Conservation (phyloP, 2,888 invertebrate genomes). For the Chloroclystis v-ata region DNA sequence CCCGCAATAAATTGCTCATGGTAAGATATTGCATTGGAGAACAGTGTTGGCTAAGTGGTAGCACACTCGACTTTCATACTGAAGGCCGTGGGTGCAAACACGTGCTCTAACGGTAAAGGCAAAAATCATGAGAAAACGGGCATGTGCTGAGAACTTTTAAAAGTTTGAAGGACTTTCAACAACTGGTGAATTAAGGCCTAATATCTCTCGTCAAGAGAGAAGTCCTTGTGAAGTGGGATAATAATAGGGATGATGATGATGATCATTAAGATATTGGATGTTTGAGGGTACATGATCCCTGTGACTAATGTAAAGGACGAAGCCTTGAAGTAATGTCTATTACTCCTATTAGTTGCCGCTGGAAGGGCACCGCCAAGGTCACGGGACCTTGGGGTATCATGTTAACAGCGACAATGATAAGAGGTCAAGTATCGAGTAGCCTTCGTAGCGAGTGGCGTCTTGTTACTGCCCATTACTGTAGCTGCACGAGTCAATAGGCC, state of each 20-base stretch:
- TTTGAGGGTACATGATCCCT: constrained; percentile 34
- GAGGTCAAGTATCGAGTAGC: constrained; percentile 33
- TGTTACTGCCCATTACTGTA: not conserved
- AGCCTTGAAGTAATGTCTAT: constrained; percentile 42
- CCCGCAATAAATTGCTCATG: constrained; percentile 7
- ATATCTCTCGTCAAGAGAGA: no score
- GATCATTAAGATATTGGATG: constrained; percentile 19
- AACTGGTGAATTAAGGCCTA: no score
- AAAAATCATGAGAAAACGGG: no score
- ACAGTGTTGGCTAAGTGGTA: no score
- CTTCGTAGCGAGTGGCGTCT: constrained; percentile 20
- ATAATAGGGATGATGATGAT: no score
- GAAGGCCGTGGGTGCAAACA: no score
- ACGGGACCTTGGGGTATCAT: constrained; percentile 20
- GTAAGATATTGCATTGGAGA: constrained; percentile 14
- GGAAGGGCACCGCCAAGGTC: constrained; percentile 40
- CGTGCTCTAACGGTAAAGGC: no score
- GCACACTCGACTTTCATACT: no score
- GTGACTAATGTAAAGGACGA: constrained; percentile 38
- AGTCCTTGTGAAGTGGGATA: no score
- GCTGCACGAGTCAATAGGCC: no score
- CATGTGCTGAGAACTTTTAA: no score
- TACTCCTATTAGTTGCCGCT: constrained; percentile 38
- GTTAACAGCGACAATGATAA: constrained; percentile 38
- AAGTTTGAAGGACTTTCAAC: no score